These are phyloP conservation scores for Hylyphantes graminicola DNA, from an alignment of 1,140 invertebrate genomes.

Conservation along the genomic window DNA sequence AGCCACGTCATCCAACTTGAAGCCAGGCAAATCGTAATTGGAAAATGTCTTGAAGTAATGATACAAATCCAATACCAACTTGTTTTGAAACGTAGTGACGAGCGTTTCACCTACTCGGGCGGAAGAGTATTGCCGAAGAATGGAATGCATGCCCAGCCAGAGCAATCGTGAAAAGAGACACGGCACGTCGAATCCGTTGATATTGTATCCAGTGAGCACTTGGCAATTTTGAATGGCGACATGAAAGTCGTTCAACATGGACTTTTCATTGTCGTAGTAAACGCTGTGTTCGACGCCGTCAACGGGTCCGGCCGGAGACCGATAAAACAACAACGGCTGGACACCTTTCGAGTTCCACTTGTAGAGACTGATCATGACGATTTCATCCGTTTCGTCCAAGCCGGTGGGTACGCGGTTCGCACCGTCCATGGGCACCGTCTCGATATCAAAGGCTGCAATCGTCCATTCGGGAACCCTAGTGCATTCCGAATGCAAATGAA, in stretches of 20 bases:
- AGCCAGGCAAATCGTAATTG: constrained; percentile 17
- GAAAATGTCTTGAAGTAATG: constrained; percentile 34
- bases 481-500: not conserved
- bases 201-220: constrained; percentile 35
- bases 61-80: constrained; percentile 35
- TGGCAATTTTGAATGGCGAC: not conserved
- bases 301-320: not conserved
- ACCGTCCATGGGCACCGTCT: constrained; percentile 16
- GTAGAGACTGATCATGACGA: constrained; percentile 27
- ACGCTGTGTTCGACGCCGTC: not conserved
- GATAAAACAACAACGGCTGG: not conserved
- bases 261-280: not conserved
- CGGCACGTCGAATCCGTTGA: constrained; percentile 20
- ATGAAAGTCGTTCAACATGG: constrained; percentile 22
- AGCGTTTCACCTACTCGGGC: not conserved
- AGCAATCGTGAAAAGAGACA: constrained; percentile 16
- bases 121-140: constrained; percentile 11
- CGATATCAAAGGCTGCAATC: constrained; percentile 17
- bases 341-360: constrained; percentile 1
- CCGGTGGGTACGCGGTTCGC: not conserved
- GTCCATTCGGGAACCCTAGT: not conserved
- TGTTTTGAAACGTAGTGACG: constrained; percentile 25
- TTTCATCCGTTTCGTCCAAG: not conserved
- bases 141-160: not conserved
- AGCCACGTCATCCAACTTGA: constrained; percentile 42